phyloP scores from a whole-genome alignment of 2,888 invertebrate genomes.

The Orthosia incerta region DNA sequence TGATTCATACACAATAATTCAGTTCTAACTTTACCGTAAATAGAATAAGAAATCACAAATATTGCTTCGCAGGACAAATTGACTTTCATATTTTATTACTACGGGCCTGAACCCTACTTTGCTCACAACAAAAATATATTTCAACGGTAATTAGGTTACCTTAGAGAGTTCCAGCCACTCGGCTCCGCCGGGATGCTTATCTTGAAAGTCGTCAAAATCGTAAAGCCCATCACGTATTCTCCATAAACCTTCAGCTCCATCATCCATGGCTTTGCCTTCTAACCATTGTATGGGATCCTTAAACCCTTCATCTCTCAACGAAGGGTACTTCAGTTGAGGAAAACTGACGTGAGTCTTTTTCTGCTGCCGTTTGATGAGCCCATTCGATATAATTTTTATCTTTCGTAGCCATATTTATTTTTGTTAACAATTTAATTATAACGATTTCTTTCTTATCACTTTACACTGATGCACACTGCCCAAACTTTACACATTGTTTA shows the following conservation, averaged over 20 bases:
- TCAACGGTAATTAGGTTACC: slow-evolving; percentile 80
- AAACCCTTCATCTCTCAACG: slow-evolving; percentile 84
- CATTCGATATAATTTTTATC: slow-evolving; percentile 75
- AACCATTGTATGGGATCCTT: slow-evolving; percentile 91
- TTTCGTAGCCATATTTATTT: slow-evolving; percentile 74
- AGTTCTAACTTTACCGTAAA: slow-evolving; percentile 2
- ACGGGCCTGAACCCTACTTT: slow-evolving; percentile 31
- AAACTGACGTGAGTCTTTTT: slow-evolving; percentile 88
- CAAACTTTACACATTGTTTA: slow-evolving; percentile 22
- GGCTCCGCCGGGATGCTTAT: slow-evolving; percentile 96
- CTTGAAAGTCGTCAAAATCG: slow-evolving; percentile 95
- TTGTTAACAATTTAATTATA: not conserved
- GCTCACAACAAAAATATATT: slow-evolving; percentile 45
- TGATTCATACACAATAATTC: slow-evolving; percentile 2
- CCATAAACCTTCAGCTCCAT: slow-evolving; percentile 95
- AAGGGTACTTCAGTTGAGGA: slow-evolving; percentile 89
- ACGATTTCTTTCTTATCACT: slow-evolving; percentile 16
- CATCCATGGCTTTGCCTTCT: slow-evolving; percentile 92
- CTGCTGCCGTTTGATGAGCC: slow-evolving; percentile 75
- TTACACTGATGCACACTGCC: slow-evolving; percentile 9
- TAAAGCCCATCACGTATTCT: slow-evolving; percentile 95
- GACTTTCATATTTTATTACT: slow-evolving; percentile 39
- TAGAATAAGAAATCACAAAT: slow-evolving; percentile 40
- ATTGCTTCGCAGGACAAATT: slow-evolving; percentile 27
- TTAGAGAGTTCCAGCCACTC: slow-evolving; percentile 94